Percentiles rank a stretch among this genome's conserved stretches.
phyloP scores from a whole-genome alignment of 2,888 invertebrate genomes.

The Watsonalla binaria region DNA sequence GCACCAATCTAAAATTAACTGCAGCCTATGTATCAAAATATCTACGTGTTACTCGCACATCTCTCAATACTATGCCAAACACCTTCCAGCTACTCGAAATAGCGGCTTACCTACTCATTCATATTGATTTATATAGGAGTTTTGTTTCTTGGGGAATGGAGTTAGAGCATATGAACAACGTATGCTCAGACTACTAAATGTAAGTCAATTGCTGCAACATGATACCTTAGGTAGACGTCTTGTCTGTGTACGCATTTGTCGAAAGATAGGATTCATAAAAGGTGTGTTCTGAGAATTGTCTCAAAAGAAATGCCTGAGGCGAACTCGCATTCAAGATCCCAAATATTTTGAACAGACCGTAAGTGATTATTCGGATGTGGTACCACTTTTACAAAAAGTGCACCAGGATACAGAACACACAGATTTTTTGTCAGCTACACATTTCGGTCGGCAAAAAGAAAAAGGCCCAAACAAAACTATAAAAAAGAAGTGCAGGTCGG shows the following conservation, averaged over 20 bases:
- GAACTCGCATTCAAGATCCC: constrained; percentile 63
- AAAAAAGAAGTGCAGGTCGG: constrained; percentile 73
- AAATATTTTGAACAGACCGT: constrained; percentile 75
- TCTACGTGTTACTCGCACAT: constrained; percentile 75
- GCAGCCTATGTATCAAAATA: constrained; percentile 79
- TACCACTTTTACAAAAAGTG: constrained; percentile 73
- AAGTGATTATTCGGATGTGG: constrained; percentile 78
- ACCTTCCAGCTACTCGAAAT: constrained; percentile 76
- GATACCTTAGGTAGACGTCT: constrained; percentile 30
- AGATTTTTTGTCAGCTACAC: constrained; percentile 68
- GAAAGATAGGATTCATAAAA: constrained; percentile 39
- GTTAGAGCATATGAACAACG: constrained; percentile 27
- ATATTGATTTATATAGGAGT: constrained; percentile 64
- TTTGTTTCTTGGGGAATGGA: constrained; percentile 34
- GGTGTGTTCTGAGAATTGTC: constrained; percentile 57
- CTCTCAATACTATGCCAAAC: constrained; percentile 78
- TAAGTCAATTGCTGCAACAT: constrained; percentile 9
- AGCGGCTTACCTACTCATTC: constrained; percentile 62
- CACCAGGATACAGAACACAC: constrained; percentile 73
- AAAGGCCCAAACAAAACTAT: constrained; percentile 70
- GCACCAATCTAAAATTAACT: constrained; percentile 78
- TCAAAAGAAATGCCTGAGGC: constrained; percentile 60
- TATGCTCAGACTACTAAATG: constrained; percentile 2
- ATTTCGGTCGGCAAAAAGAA: constrained; percentile 70
- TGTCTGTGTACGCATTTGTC: constrained; percentile 35